Conservation (phyloP, 2,113 vertebrate species). For the Castor canadensis region DNA sequence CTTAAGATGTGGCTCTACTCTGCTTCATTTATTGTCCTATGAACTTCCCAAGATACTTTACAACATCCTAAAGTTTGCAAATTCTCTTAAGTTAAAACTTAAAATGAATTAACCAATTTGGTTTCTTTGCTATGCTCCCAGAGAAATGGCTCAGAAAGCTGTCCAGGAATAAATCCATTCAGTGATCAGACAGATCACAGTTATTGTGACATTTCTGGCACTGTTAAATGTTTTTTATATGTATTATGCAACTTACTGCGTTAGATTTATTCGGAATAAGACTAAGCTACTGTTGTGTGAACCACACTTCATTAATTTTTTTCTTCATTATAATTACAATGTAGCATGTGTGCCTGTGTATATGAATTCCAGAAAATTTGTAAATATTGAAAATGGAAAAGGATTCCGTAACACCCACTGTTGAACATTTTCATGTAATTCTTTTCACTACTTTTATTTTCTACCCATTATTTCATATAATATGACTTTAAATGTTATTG, state of each 20-base stretch:
- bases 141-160: slow-evolving; percentile 94
- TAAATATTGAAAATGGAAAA: neutral
- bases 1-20: neutral
- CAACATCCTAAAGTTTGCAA: neutral
- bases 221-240: slow-evolving; percentile 94
- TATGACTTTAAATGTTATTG: neutral
- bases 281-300: neutral
- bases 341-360: no score
- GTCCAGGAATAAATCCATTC: slow-evolving; percentile 98
- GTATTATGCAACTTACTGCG: slow-evolving; percentile 70
- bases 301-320: neutral
- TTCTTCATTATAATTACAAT: neutral
- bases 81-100: fast-evolving
- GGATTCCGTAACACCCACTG: neutral
- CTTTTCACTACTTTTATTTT: no score
- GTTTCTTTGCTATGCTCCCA: slow-evolving; percentile 83
- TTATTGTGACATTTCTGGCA: slow-evolving; percentile 95
- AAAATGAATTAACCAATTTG: no score
- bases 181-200: slow-evolving; percentile 96
- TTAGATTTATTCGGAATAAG: neutral
- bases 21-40: neutral
- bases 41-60: neutral
- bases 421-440: neutral
- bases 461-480: no score
- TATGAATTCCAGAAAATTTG: neutral